Conservation (phyloP, 2,113 vertebrate genomes). For the Apteryx mantelli region DNA sequence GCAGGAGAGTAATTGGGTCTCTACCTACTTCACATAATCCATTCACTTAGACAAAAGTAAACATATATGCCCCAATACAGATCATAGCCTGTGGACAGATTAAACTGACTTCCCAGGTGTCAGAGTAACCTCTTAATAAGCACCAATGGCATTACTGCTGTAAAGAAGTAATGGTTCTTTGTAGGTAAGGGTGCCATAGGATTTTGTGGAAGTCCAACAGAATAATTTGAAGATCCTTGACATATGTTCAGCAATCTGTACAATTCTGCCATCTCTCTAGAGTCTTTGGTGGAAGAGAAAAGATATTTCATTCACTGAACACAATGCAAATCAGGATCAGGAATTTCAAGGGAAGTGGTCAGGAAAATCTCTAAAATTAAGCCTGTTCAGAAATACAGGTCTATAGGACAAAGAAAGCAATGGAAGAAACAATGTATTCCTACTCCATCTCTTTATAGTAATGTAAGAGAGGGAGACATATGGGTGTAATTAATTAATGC, state of each 20-base stretch:
- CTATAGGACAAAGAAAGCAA: background rate
- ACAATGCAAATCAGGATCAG: background rate
- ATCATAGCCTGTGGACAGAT: background rate
- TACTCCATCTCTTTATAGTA: background rate
- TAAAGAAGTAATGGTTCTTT: background rate
- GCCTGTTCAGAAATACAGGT: background rate
- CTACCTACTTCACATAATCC: background rate
- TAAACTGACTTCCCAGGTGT: background rate
- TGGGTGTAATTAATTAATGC: background rate
- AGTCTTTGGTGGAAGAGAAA: background rate
- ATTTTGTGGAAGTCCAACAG: background rate
- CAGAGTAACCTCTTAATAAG: background rate
- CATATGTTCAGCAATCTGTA: background rate
- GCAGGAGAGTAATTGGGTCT: background rate
- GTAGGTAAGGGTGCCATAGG: background rate
- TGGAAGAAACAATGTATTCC: background rate
- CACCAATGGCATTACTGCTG: background rate
- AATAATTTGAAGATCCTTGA: background rate
- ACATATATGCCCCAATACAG: background rate
- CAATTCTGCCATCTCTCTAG: background rate
- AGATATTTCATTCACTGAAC: background rate
- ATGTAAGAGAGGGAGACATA: background rate
- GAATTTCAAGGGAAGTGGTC: background rate
- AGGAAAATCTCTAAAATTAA: background rate
- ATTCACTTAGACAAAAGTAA: background rate